Evolutionary conservation across 2,113 vertebrate species (phyloP).

Genomic region (Clarias batrachus): DNA sequence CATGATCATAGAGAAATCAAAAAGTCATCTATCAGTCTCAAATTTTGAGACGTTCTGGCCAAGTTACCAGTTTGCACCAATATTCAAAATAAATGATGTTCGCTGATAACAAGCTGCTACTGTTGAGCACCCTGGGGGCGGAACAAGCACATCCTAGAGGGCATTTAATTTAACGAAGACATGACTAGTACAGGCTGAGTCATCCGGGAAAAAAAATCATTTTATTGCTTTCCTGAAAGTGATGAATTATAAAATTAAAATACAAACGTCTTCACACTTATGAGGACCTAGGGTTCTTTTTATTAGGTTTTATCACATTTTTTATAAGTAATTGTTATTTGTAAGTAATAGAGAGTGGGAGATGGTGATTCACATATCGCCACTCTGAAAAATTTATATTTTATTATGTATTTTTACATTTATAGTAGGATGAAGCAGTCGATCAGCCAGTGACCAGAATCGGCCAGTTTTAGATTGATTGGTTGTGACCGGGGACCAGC

Average conservation of each 20-base stretch:
- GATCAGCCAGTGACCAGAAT: too few species aligned
- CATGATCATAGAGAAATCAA: background rate
- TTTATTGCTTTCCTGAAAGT: background rate
- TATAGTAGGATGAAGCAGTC: too few species aligned
- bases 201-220: background rate
- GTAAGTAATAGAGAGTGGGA: too few species aligned
- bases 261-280: background rate
- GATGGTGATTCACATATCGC: too few species aligned
- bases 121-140: background rate
- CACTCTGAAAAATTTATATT: too few species aligned
- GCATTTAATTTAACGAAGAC: background rate
- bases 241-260: background rate
- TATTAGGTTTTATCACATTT: background rate
- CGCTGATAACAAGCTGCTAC: background rate
- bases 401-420: too few species aligned
- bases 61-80: background rate
- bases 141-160: background rate
- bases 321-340: too few species aligned
- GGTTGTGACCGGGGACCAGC: too few species aligned
- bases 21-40: background rate
- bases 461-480: too few species aligned
- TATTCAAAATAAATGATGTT: background rate
- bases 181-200: conserved; percentile 4
- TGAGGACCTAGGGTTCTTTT: too few species aligned
- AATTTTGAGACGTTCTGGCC: background rate